Evolutionary conservation across 2,113 vertebrate species (phyloP), one percentile per base, ranked within the genome.

Genomic region (Myrmecobius fasciatus): DNA sequence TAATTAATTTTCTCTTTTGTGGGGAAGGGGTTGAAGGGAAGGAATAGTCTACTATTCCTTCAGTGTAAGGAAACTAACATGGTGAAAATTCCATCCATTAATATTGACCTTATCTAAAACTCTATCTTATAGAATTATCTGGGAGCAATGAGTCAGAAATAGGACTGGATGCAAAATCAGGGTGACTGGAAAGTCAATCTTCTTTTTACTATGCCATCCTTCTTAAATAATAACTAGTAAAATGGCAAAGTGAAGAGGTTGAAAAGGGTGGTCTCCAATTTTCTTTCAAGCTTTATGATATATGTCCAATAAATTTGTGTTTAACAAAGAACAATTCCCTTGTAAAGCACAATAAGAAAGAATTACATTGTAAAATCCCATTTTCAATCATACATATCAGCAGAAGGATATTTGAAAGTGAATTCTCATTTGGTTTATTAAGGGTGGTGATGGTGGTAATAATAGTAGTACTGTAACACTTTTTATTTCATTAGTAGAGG

Each of bases 321-420:
- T 43, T 75, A 43, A 43, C 20, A 75, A 83, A 93, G 92, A 94
- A 60, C 1, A 91, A 94, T 91, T 89, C 46, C 1, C n/a, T 75
- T 56, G n/a, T 54, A 92, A 88, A 4, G 47, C 48, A 25, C 0
- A 89, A 94, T 36, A 53, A 95, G 90, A 91, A 94, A 51, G 20
- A 95, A 8, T n/a, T 60, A 3, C 90, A 91, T 52, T 93, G 93
- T 52, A 91, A 36, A 91, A 17, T 14, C n/a, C 28, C 92, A 83
- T 26, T 14, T 96, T 95, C 36, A 26, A 89, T 92, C 43, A 31
- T 3, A 49, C 25, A 95, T 24, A 52, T 48, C n/a, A 53, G 8
- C n/a, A 96, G 91, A 51, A 46, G 31, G 46, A 93, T n/a, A n/a
- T 75, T 28, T 92, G 8, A 24, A 93, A 83, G 36, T 83, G 2